Evolutionary conservation across 2,888 invertebrate species (phyloP).

Genomic region (Athetis lepigone): DNA sequence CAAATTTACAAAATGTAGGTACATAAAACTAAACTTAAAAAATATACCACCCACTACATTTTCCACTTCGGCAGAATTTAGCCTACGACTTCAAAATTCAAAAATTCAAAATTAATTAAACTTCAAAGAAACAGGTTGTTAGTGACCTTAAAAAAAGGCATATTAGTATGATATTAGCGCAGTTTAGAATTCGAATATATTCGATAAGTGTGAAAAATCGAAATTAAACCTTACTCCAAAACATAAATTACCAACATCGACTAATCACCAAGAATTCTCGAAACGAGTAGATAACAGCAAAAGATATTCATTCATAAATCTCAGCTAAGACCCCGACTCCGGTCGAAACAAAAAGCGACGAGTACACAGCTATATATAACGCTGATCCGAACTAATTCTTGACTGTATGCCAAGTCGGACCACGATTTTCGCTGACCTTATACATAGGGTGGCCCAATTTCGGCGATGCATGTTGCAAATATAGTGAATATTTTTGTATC

Average conservation of each 20-base stretch:
- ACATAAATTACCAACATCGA: constrained; percentile 21
- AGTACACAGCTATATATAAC: constrained; percentile 51
- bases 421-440: constrained; percentile 71
- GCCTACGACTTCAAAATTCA: too few relatives aligned
- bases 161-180: too few relatives aligned
- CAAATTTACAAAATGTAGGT: too few relatives aligned
- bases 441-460: constrained; percentile 65
- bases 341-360: constrained; percentile 58
- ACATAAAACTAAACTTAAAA: too few relatives aligned
- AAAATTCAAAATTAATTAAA: too few relatives aligned
- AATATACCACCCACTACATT: too few relatives aligned
- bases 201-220: too few relatives aligned
- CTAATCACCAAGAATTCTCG: constrained; percentile 26
- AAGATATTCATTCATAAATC: constrained; percentile 55
- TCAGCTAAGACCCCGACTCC: constrained; percentile 48
- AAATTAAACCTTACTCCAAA: neutral
- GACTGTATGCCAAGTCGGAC: constrained; percentile 72
- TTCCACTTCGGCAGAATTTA: too few relatives aligned
- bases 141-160: too few relatives aligned
- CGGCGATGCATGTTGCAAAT: constrained; percentile 61
- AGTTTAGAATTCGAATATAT: too few relatives aligned
- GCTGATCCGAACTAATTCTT: constrained; percentile 72
- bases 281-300: constrained; percentile 37
- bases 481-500: constrained; percentile 37
- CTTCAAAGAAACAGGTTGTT: too few relatives aligned